A percentile compares a stretch with the other conserved stretches of the same genome.
These are phyloP conservation scores for Odobenus rosmarus DNA, from an alignment of 2,113 vertebrate genomes.

Conservation along the genomic window DNA sequence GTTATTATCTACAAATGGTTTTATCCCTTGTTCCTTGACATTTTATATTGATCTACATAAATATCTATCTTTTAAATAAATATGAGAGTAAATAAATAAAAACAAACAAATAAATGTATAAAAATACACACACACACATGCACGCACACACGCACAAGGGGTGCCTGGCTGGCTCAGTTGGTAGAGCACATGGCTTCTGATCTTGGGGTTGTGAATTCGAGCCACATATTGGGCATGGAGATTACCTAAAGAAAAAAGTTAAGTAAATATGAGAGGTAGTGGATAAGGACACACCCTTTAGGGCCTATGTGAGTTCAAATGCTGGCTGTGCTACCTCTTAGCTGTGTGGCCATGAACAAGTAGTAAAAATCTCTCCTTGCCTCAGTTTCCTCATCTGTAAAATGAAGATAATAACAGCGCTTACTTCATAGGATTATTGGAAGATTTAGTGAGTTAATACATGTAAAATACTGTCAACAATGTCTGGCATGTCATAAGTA, in stretches of 20 bases:
- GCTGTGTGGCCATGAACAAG: neutral
- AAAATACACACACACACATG: neutral
- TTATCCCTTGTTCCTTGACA: neutral
- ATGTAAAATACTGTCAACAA: neutral
- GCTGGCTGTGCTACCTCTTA: neutral
- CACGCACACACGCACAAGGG: neutral
- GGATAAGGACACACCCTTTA: neutral
- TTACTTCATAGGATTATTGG: neutral
- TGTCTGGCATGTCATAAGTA: neutral
- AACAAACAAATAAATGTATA: neutral
- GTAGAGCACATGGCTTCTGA: neutral
- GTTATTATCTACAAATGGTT: constrained; percentile 9
- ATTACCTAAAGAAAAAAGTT: neutral
- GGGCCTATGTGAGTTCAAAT: neutral
- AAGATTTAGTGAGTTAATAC: constrained; percentile 17
- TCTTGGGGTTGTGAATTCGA: neutral
- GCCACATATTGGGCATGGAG: neutral
- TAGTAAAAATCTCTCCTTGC: neutral
- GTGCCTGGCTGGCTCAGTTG: neutral
- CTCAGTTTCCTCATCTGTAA: constrained; percentile 20
- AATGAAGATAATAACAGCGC: neutral
- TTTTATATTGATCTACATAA: neutral
- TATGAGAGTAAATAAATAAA: neutral
- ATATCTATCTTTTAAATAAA: constrained; percentile 29
- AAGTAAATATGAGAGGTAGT: neutral